phyloP scores from a whole-genome alignment of 2,888 invertebrate genomes.

The Phasia obesa region DNA sequence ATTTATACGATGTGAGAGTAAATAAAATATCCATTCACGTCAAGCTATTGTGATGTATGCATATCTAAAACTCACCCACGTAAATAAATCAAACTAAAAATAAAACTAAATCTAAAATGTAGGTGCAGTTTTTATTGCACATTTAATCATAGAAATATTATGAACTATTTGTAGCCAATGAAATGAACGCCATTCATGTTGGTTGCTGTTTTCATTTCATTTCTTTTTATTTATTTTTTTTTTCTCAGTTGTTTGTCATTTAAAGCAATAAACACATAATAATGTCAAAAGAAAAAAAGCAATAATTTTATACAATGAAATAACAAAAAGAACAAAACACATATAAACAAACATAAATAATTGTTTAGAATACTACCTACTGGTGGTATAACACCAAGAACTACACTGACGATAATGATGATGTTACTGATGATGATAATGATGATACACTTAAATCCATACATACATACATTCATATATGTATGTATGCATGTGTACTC shows the following conservation, averaged over 20 bases:
- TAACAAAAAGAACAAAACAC: conserved; percentile 1
- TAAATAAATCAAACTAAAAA: conserved; percentile 1
- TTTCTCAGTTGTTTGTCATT: conserved; percentile 37
- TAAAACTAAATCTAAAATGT: conserved; percentile 32
- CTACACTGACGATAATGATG: conserved; percentile 18
- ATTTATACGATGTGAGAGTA: no score
- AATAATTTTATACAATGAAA: background rate
- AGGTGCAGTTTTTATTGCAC: conserved; percentile 54
- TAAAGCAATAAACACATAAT: conserved; percentile 59
- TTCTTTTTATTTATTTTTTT: conserved; percentile 1
- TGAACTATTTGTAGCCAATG: conserved; percentile 43
- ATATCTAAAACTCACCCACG: conserved; percentile 25
- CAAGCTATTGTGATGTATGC: background rate
- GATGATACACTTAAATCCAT: conserved; percentile 43
- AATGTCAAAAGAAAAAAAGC: conserved; percentile 20
- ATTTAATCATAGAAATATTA: conserved; percentile 11
- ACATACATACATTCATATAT: background rate
- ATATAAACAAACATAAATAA: conserved; percentile 42
- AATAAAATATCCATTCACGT: background rate
- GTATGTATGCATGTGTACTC: background rate
- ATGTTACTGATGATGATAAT: conserved; percentile 37
- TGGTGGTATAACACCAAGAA: conserved; percentile 37
- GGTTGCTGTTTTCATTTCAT: background rate
- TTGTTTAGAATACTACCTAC: conserved; percentile 55
- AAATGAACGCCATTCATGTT: conserved; percentile 47